Base-by-base conservation (phyloP, 2,113 vertebrate species). In the Elephantulus edwardii region DNA sequence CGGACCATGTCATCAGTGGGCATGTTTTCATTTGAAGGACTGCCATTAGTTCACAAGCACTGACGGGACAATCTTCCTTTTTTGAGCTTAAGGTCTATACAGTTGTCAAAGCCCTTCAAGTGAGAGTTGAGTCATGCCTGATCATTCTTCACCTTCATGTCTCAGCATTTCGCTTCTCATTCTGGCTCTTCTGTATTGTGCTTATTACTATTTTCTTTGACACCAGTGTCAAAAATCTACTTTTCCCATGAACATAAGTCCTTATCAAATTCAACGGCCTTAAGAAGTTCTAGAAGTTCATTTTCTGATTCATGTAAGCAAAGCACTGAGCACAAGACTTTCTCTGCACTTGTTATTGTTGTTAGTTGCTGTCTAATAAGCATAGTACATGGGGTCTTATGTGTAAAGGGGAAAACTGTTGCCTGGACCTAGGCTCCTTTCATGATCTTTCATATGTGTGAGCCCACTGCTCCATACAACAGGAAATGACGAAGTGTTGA, bases 21-120 rank as follows among this genome's bases (percentile, higher is more conserved):
- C 70, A 90, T 94, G 93, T 94, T 97, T 92, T 87, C 79, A 77
- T 64, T 70, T 91, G 66, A 96, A 94, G 30, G 1, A n/a, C 50
- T 96, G 83, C 78, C 86, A 80, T 95, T 92, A 83, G 19, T 3
- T 58, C 66, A 40, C 78, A 83, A 86, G 30, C 92, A 90, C 92
- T 40, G 75, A 48, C 93, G 90, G n/a, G 40, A 60, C 3, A 72
- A 70, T 87, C 9, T 76, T 88, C 91, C 71, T 5, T 86, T n/a
- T 93, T 87, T 54, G 4, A 10, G 44, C 64, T 86, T 70, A 75
- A 87, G 84, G 76, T 87, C 80, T 85, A 74, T 24, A 80, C n/a
- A 88, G 62, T 42, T 92, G 33, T 38, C 77, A 75, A 95, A 96
- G 87, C 44, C 8, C 40, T 14, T 83, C 78, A n/a, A 56, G 6